These are phyloP conservation scores for Otis tarda DNA, from an alignment of 2,113 vertebrate genomes.

Conservation along the genomic window DNA sequence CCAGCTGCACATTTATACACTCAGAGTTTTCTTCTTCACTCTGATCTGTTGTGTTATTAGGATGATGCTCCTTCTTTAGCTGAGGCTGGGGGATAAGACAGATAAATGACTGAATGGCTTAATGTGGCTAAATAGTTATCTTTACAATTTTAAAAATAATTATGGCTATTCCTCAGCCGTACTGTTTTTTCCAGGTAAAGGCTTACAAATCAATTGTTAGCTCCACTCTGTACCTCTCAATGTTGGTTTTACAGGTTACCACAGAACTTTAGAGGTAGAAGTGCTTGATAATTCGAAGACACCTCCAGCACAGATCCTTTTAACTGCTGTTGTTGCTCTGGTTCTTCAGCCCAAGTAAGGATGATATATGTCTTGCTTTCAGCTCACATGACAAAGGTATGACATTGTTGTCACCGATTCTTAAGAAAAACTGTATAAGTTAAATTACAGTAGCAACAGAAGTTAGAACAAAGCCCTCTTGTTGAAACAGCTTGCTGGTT, in stretches of 20 bases:
- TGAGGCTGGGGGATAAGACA: background rate
- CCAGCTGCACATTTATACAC: background rate
- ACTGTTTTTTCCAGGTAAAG: background rate
- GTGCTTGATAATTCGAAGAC: background rate
- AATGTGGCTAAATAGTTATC: background rate
- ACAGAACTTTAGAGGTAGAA: background rate
- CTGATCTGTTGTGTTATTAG: background rate
- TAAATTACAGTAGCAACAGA: background rate
- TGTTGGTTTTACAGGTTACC: background rate
- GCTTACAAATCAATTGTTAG: background rate
- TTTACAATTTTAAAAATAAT: background rate
- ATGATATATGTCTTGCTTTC: background rate
- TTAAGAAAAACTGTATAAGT: constrained; percentile 14
- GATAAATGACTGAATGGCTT: background rate
- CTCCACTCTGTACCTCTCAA: background rate
- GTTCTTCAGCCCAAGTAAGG: constrained; percentile 26
- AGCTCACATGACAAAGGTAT: background rate
- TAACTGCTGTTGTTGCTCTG: background rate
- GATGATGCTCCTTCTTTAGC: background rate
- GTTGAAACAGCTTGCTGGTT: constrained; percentile 6
- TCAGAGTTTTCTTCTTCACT: constrained; percentile 3
- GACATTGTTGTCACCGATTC: background rate
- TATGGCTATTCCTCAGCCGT: background rate
- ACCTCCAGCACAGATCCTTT: background rate
- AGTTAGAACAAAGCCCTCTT: constrained; percentile 26